Percentiles rank a stretch among this genome's conserved stretches.
Conservation (phyloP, 2,797 vertebrate genomes). For the Oryzias dopingdopingensis region DNA sequence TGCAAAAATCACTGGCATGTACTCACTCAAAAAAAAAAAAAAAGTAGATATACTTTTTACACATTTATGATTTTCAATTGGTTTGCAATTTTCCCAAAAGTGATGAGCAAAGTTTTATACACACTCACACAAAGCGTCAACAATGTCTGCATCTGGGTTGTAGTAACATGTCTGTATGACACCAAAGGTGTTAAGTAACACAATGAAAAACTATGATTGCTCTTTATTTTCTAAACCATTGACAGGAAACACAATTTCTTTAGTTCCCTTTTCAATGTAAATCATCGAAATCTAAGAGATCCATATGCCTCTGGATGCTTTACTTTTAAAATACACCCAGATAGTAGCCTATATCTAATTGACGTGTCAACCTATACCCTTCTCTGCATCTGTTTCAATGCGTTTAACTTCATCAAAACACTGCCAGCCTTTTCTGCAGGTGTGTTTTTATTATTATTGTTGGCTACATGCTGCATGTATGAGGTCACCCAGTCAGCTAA, state of each 20-base stretch:
- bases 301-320: constrained; percentile 18
- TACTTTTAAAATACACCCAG: constrained; percentile 20
- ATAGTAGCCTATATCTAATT: constrained; percentile 13
- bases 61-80: constrained; percentile 71
- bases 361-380: constrained; percentile 10
- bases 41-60: constrained; percentile 68
- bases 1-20: constrained; percentile 76
- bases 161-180: constrained; percentile 14
- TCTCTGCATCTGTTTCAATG: constrained; percentile 29
- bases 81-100: constrained; percentile 55
- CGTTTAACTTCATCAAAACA: constrained; percentile 19
- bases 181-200: constrained; percentile 33
- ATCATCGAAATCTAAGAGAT: constrained; percentile 31
- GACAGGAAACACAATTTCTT: constrained; percentile 47
- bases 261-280: constrained; percentile 44
- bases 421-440: constrained; percentile 27
- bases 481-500: constrained; percentile 76
- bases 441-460: constrained; percentile 27
- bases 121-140: constrained; percentile 43
- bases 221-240: constrained; percentile 42
- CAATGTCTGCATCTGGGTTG: constrained; percentile 47
- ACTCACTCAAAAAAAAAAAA: constrained; percentile 67
- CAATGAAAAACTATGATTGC: constrained; percentile 23
- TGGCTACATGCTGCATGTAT: constrained; percentile 54
- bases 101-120: constrained; percentile 50